Evolutionary conservation across 2,888 invertebrate species (phyloP), one percentile per base, ranked within the genome.

Genomic region (Athalia rosae): DNA sequence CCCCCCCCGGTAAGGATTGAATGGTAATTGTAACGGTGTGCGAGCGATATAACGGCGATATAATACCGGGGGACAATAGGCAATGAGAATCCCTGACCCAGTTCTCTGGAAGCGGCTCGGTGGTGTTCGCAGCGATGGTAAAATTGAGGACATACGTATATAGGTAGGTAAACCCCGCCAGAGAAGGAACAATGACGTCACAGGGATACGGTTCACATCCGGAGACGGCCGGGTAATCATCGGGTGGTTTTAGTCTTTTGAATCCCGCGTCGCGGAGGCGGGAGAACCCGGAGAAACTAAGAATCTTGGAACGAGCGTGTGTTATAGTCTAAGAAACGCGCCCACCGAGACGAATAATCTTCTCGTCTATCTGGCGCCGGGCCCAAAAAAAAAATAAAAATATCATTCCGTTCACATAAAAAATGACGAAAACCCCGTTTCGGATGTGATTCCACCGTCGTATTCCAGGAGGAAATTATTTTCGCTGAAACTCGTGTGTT

Each of bases 41-140:
- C 47, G 15, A 48, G 15, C 66, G 48, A 66, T 47, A 66, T 48
- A 66, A 53, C 53, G 53, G 53, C 53, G 53, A 53, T 53, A 53
- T n/a, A 28, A 53, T n/a, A n/a, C 53, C 4, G n/a, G 53, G 53
- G 53, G 4, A 53, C 53, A 66, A 45, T n/a, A 48, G 66, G 47
- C 66, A 66, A 66, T 66, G 66, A 11, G 66, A 4, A 66, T 66
- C 66, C 66, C 15, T 50, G 66, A 66, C 66, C 66, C 66, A 66
- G 48, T 48, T 66, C 41, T 66, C 41, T 61, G 28, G n/a, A 11
- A 50, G 7, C 59, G 59, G 59, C 4, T 11, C 13, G 47, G 6
- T 11, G 43, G 41, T 64, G 45, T 45, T 64, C 64, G 45, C 47
- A 13, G 66, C 66, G 28, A 6, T 43, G 8, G 66, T 41, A 9